Conservation (phyloP, 2,888 invertebrate genomes). For the Eulithis prunata region DNA sequence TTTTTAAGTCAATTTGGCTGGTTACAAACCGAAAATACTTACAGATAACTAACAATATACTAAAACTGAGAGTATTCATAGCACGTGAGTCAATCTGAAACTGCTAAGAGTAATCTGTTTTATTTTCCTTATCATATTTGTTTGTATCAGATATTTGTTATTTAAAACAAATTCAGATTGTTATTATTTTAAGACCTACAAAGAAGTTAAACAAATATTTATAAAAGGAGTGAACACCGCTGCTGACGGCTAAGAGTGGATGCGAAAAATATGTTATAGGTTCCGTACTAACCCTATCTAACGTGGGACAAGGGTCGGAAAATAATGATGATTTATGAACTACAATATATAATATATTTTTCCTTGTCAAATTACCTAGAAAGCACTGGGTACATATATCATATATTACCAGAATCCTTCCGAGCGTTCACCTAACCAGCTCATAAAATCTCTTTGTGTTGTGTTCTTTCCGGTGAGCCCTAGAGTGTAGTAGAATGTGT, state of each 20-base stretch:
- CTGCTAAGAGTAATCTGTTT: slow-evolving; percentile 11
- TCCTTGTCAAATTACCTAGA: too few species aligned
- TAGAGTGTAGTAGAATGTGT: slow-evolving; percentile 60
- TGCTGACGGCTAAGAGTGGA: not conserved
- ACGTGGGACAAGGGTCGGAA: too few species aligned
- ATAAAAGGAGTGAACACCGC: not conserved
- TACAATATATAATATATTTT: too few species aligned
- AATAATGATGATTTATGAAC: too few species aligned
- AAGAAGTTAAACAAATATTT: not conserved
- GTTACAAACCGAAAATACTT: slow-evolving; percentile 24
- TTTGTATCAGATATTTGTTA: slow-evolving; percentile 10
- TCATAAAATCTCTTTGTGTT: slow-evolving; percentile 44
- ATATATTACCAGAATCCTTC: slow-evolving; percentile 8
- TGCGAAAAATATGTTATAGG: too few species aligned
- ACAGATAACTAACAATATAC: slow-evolving; percentile 22
- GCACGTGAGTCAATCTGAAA: slow-evolving; percentile 12
- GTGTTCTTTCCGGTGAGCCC: slow-evolving; percentile 63
- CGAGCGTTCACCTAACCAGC: slow-evolving; percentile 56
- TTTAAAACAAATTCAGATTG: slow-evolving; percentile 3
- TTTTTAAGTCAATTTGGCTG: too few species aligned
- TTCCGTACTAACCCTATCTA: too few species aligned
- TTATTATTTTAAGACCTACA: not conserved
- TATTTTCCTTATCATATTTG: slow-evolving; percentile 9
- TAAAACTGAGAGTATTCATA: slow-evolving; percentile 20
- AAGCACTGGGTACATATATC: too few species aligned